Evolutionary conservation across 2,113 vertebrate species (phyloP).

Genomic region (Toxotes jaculatrix): DNA sequence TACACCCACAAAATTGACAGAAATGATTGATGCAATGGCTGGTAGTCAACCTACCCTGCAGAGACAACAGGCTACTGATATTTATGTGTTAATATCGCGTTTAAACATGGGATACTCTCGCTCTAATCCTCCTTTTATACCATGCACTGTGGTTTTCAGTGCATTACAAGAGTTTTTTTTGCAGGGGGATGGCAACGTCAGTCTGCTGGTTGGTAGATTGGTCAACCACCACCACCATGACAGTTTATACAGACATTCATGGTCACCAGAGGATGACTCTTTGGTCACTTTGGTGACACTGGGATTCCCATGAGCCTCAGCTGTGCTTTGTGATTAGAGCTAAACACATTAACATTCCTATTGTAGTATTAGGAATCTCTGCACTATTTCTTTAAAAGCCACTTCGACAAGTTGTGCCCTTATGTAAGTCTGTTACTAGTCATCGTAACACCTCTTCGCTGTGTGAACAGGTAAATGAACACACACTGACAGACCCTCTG

Average conservation of each 20-base stretch:
- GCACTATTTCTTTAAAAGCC: constrained; percentile 16
- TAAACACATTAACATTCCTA: too few relatives aligned
- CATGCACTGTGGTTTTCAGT: background rate
- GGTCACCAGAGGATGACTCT: background rate
- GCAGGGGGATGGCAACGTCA: background rate
- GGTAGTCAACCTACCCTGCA: too few relatives aligned
- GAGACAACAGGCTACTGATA: too few relatives aligned
- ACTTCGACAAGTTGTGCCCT: background rate
- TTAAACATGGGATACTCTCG: background rate
- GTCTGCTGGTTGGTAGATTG: background rate
- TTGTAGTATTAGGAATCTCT: background rate
- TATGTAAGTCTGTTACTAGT: background rate
- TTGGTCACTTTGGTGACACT: background rate
- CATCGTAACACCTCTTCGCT: constrained; percentile 14
- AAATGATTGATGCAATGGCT: too few relatives aligned
- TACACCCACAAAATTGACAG: too few relatives aligned
- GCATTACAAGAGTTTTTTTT: background rate
- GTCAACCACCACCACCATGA: background rate
- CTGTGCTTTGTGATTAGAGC: too few relatives aligned
- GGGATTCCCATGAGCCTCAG: too few relatives aligned
- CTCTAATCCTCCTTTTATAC: background rate
- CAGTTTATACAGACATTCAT: background rate
- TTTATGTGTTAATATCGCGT: background rate
- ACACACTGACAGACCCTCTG: constrained; percentile 15
- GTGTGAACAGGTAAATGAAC: constrained; percentile 44